A percentile compares a stretch with the other conserved stretches of the same genome.
Evolutionary conservation across 1,140 invertebrate genomes (phyloP).

Genomic region (Cryptotermes secundus): DNA sequence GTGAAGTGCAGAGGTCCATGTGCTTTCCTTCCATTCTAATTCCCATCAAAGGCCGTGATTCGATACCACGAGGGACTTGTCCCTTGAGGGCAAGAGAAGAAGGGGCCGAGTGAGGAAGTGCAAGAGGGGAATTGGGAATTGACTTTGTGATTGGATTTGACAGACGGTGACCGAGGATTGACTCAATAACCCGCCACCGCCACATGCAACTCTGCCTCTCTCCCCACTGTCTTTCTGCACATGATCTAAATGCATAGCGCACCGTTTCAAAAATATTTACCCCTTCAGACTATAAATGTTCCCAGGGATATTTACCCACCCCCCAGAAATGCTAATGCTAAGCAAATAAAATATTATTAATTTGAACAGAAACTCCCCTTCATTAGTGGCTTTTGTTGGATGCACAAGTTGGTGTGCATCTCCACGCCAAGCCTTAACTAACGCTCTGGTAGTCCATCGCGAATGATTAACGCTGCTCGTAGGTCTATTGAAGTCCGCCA

Average conservation of each 20-base stretch:
- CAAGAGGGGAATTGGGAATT: conserved; percentile 26
- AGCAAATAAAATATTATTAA: conserved; percentile 9
- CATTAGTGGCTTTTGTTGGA: not conserved
- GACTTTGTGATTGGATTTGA: conserved; percentile 36
- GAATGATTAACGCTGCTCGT: too few relatives aligned
- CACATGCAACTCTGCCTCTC: not conserved
- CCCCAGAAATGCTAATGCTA: not conserved
- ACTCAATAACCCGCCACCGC: conserved; percentile 23
- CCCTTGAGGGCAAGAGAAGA: conserved; percentile 12
- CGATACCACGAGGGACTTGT: conserved; percentile 22
- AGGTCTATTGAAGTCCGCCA: not conserved
- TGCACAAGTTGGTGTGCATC: too few relatives aligned
- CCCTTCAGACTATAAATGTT: not conserved
- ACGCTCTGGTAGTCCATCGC: too few relatives aligned
- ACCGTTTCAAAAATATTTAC: conserved; percentile 20
- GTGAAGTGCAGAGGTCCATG: not conserved
- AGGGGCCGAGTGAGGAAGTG: conserved; percentile 19
- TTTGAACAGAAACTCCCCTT: conserved; percentile 1
- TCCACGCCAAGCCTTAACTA: too few relatives aligned
- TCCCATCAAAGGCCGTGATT: conserved; percentile 31
- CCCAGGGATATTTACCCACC: not conserved
- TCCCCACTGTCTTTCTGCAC: conserved; percentile 3
- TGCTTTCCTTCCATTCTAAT: conserved; percentile 33
- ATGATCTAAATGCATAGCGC: not conserved
- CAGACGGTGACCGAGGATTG: conserved; percentile 33